Percentiles rank a stretch among this genome's conserved stretches.
Evolutionary conservation across 1,140 invertebrate species (phyloP).

Genomic region (Aethina tumida): DNA sequence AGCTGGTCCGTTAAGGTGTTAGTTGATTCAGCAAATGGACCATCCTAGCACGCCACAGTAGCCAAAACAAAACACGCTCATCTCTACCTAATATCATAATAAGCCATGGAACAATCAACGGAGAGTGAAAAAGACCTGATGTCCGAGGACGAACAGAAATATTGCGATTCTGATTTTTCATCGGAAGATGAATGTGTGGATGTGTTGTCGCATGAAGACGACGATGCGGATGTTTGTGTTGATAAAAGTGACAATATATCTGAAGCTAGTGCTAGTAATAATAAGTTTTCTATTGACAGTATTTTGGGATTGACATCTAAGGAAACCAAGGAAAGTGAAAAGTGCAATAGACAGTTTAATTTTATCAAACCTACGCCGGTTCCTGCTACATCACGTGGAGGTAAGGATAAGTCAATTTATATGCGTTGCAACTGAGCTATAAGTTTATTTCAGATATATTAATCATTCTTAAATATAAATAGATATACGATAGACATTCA

Average conservation of each 20-base stretch:
- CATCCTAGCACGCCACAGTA: slow-evolving; percentile 17
- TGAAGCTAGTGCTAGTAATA: slow-evolving; percentile 17
- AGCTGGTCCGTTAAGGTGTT: slow-evolving; percentile 20
- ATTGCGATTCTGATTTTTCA: slow-evolving; percentile 8
- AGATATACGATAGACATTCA: too few relatives aligned
- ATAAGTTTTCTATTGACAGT: slow-evolving; percentile 34
- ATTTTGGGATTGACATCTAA: slow-evolving; percentile 25
- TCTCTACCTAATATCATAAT: slow-evolving; percentile 22
- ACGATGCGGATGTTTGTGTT: slow-evolving; percentile 8
- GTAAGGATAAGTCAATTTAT: slow-evolving; percentile 5
- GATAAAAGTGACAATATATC: slow-evolving; percentile 14
- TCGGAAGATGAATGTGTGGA: slow-evolving; percentile 21
- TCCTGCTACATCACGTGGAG: slow-evolving; percentile 11
- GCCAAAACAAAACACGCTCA: slow-evolving; percentile 16
- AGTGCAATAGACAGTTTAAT: slow-evolving; percentile 12
- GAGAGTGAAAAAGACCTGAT: slow-evolving; percentile 9
- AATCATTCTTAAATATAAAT: too few relatives aligned
- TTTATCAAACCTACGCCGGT: slow-evolving; percentile 27
- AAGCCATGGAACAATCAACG: too few relatives aligned
- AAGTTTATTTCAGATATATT: too few relatives aligned
- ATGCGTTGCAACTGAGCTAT: not conserved
- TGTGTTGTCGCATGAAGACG: slow-evolving; percentile 10
- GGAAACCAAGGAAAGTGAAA: slow-evolving; percentile 13
- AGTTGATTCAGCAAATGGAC: slow-evolving; percentile 27
- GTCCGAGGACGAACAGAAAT: slow-evolving; percentile 6